These are phyloP conservation scores for Lichenostomus cassidix DNA, from an alignment of 2,113 vertebrate genomes.

Conservation along the genomic window DNA sequence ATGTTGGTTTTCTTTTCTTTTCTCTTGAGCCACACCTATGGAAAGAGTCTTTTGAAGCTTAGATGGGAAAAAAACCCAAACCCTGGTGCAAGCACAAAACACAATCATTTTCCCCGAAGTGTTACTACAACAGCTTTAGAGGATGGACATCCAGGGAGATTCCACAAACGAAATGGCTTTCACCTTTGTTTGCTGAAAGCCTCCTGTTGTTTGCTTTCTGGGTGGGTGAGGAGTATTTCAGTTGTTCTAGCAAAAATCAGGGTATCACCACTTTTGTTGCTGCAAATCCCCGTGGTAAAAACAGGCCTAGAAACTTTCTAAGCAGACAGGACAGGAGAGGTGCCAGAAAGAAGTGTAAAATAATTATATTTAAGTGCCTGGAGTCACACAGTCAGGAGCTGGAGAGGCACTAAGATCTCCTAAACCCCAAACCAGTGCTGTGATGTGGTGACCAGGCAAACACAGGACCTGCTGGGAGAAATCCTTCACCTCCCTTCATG, in stretches of 20 bases:
- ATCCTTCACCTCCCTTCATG: background rate
- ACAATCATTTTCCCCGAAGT: background rate
- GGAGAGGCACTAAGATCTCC: background rate
- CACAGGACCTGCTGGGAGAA: background rate
- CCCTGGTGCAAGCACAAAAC: background rate
- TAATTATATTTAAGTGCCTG: background rate
- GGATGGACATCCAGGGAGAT: background rate
- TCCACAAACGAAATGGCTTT: background rate
- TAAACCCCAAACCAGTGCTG: background rate
- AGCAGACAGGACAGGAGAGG: background rate
- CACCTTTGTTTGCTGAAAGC: background rate
- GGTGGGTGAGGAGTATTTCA: background rate
- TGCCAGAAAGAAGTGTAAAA: background rate
- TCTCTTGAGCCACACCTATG: background rate
- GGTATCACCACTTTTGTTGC: background rate
- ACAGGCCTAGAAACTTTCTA: background rate
- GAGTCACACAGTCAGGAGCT: background rate
- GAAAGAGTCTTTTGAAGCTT: background rate
- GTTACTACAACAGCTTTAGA: background rate
- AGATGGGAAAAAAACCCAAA: background rate
- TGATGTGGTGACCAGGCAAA: background rate
- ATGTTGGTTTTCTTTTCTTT: background rate
- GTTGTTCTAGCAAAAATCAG: background rate
- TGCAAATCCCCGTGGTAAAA: background rate
- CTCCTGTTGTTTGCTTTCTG: background rate